Base-by-base conservation (phyloP, 23 tunicate genomes). In the Aplidium turbinatum region DNA sequence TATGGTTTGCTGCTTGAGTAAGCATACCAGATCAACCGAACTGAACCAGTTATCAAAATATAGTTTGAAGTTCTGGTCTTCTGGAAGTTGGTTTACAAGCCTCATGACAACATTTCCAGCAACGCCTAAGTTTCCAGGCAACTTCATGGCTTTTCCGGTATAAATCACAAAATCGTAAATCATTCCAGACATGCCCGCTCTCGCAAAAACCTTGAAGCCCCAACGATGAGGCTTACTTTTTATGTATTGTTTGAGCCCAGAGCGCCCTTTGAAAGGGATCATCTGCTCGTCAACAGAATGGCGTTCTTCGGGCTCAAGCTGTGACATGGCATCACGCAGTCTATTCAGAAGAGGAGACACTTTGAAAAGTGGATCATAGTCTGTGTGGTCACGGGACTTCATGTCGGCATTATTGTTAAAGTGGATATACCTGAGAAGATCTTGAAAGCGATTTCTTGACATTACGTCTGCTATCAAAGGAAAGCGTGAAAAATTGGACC, bases 341-440 rank as follows among this genome's bases (percentile, higher is more conserved):
- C 29, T 23, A 11, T 68, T 40, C 28, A 68, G 58, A 4, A 68
- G 27, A 9, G 61, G 61, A 22, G 27, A 13, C 16, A 68, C 74
- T 68, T 68, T 68, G 58, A 68, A 68, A 18, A 68, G 56, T 68
- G 61, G 61, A 68, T 68, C 74, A 22, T 68, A 68, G 29, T 68
- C 61, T 9, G 74, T 62, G 31, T 68, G 56, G 31, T 40, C 62
- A 13, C 29, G 55, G 18, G 55, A 11, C 61, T 68, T 68, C 28
- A 39, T 38, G 20, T 68, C n/a, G 31, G 74, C 6, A 40, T 62
- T 62, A 23, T 62, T 29, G 20, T 62, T 62, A n/a, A 62, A 29
- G 22, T 62, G 68, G 7, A 62, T 68, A 40, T 68, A 68, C 11
- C 56, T 23, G 16, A 38, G 16, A 6, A 36, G 31, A 19, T 13